phyloP scores from a whole-genome alignment of 92 coral and sea anemone species.

The Actinostola sp. region DNA sequence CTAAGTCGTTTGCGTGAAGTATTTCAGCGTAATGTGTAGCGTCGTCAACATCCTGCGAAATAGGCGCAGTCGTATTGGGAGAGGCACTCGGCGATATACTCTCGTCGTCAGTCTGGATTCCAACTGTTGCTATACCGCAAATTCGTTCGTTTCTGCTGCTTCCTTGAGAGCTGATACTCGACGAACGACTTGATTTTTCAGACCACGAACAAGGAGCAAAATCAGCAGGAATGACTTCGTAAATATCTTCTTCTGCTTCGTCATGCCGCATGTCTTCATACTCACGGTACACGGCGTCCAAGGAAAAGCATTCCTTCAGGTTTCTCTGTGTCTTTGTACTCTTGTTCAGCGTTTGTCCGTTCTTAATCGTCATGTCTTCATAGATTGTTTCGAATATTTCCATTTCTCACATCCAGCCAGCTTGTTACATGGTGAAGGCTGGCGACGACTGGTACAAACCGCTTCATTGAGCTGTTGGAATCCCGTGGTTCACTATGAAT shows the following conservation, averaged over 20 bases:
- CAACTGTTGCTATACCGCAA: conserved; percentile 26
- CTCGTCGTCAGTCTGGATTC: conserved; percentile 24
- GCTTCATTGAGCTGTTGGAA: conserved; percentile 1
- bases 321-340: conserved; percentile 5
- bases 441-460: conserved; percentile 49
- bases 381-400: conserved; percentile 47
- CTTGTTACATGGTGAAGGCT: conserved; percentile 45
- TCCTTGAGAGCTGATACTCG: conserved; percentile 53
- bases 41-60: conserved; percentile 76
- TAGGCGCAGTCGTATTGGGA: conserved; percentile 42
- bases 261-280: conserved; percentile 4
- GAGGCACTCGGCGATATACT: conserved; percentile 19
- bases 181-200: conserved; percentile 54
- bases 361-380: conserved; percentile 50
- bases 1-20: conserved; percentile 37
- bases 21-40: conserved; percentile 79
- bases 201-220: conserved; percentile 35
- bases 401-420: conserved; percentile 32
- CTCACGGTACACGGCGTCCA: background rate
- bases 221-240: conserved; percentile 88
- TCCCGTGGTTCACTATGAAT: conserved; percentile 15
- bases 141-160: conserved; percentile 16
- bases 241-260: conserved; percentile 76
- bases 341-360: background rate
- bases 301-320: conserved; percentile 1